Base-by-base conservation (phyloP, 1,140 invertebrate species). In the Tetramorium simillimum region DNA sequence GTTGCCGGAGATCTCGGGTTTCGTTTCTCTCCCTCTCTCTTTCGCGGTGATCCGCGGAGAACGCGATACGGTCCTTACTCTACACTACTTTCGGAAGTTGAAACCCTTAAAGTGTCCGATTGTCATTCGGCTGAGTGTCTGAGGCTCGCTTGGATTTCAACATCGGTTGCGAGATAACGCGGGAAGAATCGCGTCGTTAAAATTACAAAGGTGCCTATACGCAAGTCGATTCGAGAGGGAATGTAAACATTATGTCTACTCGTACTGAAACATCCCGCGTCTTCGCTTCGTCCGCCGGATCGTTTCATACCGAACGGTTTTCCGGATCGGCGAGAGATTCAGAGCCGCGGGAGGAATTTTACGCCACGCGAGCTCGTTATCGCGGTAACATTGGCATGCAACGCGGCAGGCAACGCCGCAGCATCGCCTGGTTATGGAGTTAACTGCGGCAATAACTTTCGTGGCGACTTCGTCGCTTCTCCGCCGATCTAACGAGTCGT, bases 371-470 rank as follows among this genome's bases (percentile, higher is more conserved):
- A 24, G 49, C 46, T 80, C 63, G 37, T 67, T 72, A 86, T 72
- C 53, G 51, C 43, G 58, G 28, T 40, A 46, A 49, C 21, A 51
- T 46, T 62, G 33, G 40, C 69, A 12, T 46, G 49, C 53, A 24
- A 40, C 28, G 10, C 51, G 21, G 24, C 56, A 33, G 33, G 28
- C 37, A 46, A 33, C 77, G 21, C 69, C 67, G n/a, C 62, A 84
- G 53, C 43, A 12, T 84, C 69, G 40, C 53, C 53, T 88, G 91
- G 86, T 91, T 92, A 92, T 92, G 88, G 90, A 91, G 85, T 91
- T 91, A 91, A 92, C 90, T 88, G 81, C 86, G 62, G 73, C 87
- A 86, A 90, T 93, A 92, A 92, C 89, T 93, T 90, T 40, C 65
- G 58, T 78, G 33, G 67, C 88, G 77, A 87, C 86, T 91, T 86